Conservation (phyloP, 2,888 invertebrate species). For the Noctua janthe region DNA sequence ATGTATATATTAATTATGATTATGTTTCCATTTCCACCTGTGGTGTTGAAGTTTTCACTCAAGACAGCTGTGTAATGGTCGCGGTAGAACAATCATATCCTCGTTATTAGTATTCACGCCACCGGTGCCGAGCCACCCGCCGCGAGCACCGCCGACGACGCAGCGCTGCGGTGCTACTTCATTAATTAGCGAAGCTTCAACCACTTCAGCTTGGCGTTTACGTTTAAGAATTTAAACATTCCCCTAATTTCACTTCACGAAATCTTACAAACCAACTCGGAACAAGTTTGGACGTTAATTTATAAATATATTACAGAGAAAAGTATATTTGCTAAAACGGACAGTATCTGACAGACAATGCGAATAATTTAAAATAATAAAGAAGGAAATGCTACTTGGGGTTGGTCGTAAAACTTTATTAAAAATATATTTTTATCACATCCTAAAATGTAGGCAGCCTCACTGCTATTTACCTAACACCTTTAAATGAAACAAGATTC, state of each 20-base stretch:
- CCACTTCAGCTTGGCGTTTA: constrained; percentile 78
- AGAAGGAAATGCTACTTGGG: constrained; percentile 55
- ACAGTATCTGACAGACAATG: constrained; percentile 50
- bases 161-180: constrained; percentile 75
- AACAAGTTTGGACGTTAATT: constrained; percentile 58
- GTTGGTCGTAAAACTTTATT: constrained; percentile 63
- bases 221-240: constrained; percentile 79
- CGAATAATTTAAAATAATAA: constrained; percentile 67
- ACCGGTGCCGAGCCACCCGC: neutral
- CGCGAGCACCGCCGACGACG: constrained; percentile 48
- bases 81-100: constrained; percentile 71
- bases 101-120: constrained; percentile 82
- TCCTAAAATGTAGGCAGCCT: constrained; percentile 54
- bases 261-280: constrained; percentile 61
- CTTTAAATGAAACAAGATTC: constrained; percentile 53
- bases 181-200: constrained; percentile 84
- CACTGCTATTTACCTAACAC: constrained; percentile 39
- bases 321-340: constrained; percentile 56
- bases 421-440: constrained; percentile 67
- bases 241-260: constrained; percentile 73
- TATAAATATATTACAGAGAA: constrained; percentile 49
- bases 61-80: constrained; percentile 55
- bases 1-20: constrained; percentile 19
- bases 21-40: constrained; percentile 9
- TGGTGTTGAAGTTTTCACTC: constrained; percentile 17